These are phyloP conservation scores for Meriones psammophilus DNA, from an alignment of 2,797 vertebrate genomes.

Conservation along the genomic window DNA sequence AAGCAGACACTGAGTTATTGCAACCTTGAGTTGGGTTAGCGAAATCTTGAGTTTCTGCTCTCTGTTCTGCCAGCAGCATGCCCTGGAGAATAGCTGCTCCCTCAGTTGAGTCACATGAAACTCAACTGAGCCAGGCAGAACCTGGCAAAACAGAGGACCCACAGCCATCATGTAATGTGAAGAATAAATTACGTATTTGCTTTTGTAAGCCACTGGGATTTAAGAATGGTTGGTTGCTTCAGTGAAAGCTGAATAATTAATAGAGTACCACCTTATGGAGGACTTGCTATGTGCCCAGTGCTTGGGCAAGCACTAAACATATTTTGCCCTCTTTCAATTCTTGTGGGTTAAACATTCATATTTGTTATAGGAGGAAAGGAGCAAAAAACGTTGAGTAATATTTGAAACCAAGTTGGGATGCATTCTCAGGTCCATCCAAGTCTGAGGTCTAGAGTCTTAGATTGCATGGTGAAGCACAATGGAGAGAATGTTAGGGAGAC, in stretches of 20 bases:
- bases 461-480: background rate
- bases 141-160: background rate
- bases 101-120: background rate
- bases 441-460: background rate
- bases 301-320: background rate
- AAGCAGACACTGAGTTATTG: background rate
- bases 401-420: background rate
- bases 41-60: background rate
- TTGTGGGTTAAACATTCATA: background rate
- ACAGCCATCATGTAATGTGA: background rate
- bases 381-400: background rate
- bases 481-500: background rate
- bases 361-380: background rate
- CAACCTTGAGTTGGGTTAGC: background rate
- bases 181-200: conserved; percentile 4
- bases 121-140: background rate
- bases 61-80: background rate
- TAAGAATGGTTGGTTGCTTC: background rate
- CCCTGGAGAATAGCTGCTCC: background rate
- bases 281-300: background rate
- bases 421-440: background rate
- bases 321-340: background rate
- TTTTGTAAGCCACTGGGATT: background rate
- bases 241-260: background rate
- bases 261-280: background rate